phyloP scores from a whole-genome alignment of 2,797 vertebrate genomes.

The Lepus townsendii region DNA sequence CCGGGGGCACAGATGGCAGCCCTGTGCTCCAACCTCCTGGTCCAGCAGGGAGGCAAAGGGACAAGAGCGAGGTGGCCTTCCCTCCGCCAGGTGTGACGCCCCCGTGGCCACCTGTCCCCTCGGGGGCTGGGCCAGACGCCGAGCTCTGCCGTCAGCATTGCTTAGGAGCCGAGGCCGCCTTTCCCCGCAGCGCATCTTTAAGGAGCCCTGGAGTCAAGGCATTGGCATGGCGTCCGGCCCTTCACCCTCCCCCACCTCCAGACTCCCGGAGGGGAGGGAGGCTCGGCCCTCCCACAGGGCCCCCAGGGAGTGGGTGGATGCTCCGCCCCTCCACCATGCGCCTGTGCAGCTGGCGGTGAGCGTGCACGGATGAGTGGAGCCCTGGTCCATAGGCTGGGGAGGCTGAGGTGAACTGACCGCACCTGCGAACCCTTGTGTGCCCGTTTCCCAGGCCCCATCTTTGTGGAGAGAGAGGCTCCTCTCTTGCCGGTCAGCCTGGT shows the following conservation, averaged over 20 bases:
- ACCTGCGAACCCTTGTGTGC: background rate
- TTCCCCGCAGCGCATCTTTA: background rate
- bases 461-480: background rate
- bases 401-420: fast-evolving
- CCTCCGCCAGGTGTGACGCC: too few relatives aligned
- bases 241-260: too few relatives aligned
- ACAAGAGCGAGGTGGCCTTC: background rate
- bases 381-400: too few relatives aligned
- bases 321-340: background rate
- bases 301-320: background rate
- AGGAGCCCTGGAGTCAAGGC: background rate
- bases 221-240: background rate
- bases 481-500: background rate
- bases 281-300: too few relatives aligned
- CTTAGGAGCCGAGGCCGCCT: background rate
- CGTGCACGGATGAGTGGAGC: too few relatives aligned
- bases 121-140: fast-evolving
- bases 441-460: background rate
- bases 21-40: background rate
- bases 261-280: too few relatives aligned
- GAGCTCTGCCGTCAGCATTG: fast-evolving
- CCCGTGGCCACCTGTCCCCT: too few relatives aligned
- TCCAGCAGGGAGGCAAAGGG: background rate
- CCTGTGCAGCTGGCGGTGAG: too few relatives aligned
- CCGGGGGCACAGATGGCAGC: background rate